Conservation (phyloP, 2,888 invertebrate genomes). For the Diarsia mendica region DNA sequence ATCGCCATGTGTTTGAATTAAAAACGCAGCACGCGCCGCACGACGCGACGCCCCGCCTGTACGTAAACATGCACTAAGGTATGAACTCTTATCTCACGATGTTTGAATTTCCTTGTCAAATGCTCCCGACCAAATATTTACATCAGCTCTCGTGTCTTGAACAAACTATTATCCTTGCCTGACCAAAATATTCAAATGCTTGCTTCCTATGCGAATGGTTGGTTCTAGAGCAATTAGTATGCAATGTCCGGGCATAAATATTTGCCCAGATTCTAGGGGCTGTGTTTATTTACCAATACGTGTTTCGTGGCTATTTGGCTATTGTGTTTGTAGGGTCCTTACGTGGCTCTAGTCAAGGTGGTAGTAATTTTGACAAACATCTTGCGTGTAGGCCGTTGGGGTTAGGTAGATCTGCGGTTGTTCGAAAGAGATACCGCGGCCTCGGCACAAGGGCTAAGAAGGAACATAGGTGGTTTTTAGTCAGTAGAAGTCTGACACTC, state of each 20-base stretch:
- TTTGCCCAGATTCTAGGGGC: conserved; percentile 40
- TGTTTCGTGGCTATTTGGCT: conserved; percentile 21
- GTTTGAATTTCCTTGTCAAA: not conserved
- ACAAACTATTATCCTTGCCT: not conserved
- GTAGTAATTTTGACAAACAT: not conserved
- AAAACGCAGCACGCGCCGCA: too few relatives aligned
- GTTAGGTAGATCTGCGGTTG: too few relatives aligned
- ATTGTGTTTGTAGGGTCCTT: conserved; percentile 1
- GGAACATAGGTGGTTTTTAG: too few relatives aligned
- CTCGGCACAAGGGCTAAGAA: too few relatives aligned
- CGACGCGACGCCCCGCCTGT: too few relatives aligned
- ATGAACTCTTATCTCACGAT: too few relatives aligned
- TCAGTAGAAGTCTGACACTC: too few relatives aligned
- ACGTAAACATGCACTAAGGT: too few relatives aligned
- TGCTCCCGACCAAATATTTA: not conserved
- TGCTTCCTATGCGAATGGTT: conserved; percentile 33
- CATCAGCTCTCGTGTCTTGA: not conserved
- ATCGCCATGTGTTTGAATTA: too few relatives aligned
- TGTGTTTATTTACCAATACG: conserved; percentile 23
- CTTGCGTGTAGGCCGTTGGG: too few relatives aligned
- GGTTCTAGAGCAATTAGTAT: conserved; percentile 52
- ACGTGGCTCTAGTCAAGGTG: not conserved
- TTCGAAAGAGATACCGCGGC: too few relatives aligned
- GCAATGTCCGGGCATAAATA: conserved; percentile 31
- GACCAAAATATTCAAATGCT: conserved; percentile 30